Evolutionary conservation across 1,140 invertebrate genomes (phyloP).

Genomic region (Lucilia sericata): DNA sequence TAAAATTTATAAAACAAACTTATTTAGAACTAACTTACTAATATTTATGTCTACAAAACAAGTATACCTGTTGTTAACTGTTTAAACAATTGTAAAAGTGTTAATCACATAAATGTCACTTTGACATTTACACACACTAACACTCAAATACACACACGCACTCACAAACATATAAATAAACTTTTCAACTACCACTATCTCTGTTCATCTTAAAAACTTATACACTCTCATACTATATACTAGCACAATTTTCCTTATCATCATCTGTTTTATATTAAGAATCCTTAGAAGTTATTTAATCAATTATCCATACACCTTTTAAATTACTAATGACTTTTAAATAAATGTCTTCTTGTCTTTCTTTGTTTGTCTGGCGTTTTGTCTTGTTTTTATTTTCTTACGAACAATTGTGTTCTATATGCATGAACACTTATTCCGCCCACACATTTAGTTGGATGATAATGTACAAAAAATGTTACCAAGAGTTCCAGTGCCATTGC

Average conservation of each 20-base stretch:
- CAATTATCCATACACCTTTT: constrained; percentile 17
- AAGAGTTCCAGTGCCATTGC: constrained; percentile 83
- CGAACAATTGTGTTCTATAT: background rate
- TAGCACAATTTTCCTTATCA: background rate
- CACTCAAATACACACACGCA: background rate
- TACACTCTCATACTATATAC: background rate
- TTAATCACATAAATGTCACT: constrained; percentile 12
- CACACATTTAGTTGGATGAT: constrained; percentile 78
- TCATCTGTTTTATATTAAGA: background rate
- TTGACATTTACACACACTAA: background rate
- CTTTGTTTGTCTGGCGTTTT: background rate
- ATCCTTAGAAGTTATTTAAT: constrained; percentile 29
- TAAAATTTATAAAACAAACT: no score
- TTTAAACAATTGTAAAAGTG: background rate
- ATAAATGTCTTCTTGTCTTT: background rate
- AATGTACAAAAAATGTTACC: constrained; percentile 82
- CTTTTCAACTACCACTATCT: background rate
- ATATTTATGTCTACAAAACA: background rate
- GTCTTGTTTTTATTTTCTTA: background rate
- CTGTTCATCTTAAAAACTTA: background rate
- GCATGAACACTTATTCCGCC: background rate
- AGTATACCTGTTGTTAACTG: background rate
- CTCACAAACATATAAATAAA: no score
- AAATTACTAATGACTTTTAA: constrained; percentile 35
- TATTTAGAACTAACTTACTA: no score